Conservation (phyloP, 2,888 invertebrate species). For the Xylota sylvarum region DNA sequence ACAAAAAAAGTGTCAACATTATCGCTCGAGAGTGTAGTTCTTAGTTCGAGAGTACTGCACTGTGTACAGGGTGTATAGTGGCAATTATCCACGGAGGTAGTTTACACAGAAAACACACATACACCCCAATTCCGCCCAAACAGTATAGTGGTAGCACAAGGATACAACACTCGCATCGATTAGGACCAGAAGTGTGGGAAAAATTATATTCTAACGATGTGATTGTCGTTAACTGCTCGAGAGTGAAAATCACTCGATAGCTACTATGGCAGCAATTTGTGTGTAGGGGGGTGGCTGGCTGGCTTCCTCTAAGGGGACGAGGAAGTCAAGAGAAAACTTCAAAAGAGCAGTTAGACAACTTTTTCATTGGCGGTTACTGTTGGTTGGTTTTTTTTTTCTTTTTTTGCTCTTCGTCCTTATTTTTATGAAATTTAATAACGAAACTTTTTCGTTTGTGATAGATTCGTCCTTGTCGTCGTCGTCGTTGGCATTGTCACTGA, state of each 20-base stretch:
- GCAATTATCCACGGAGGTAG: constrained; percentile 12
- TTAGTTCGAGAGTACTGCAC: neutral
- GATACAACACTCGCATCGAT: constrained; percentile 62
- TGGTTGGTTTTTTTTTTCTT: constrained; percentile 38
- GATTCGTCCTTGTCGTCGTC: constrained; percentile 62
- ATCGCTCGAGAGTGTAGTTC: constrained; percentile 19
- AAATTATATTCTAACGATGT: constrained; percentile 71
- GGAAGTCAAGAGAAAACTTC: constrained; percentile 66
- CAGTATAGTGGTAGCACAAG: constrained; percentile 1
- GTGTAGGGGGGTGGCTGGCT: constrained; percentile 15
- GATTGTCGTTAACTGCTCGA: constrained; percentile 75
- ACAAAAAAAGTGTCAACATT: constrained; percentile 41
- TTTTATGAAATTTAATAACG: constrained; percentile 75
- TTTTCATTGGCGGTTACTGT: constrained; percentile 72
- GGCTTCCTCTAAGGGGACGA: neutral
- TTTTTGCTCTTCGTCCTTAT: constrained; percentile 35
- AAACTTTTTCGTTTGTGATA: constrained; percentile 71
- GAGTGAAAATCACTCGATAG: constrained; percentile 73
- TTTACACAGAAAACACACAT: neutral
- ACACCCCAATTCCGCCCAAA: no score
- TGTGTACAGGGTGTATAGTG: no score
- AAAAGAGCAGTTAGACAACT: constrained; percentile 73
- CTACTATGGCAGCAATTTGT: constrained; percentile 56
- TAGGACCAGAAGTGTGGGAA: constrained; percentile 12
- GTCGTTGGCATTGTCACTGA: constrained; percentile 49